These are phyloP conservation scores for Ditula angustiorana DNA, from an alignment of 2,888 invertebrate genomes.

Conservation along the genomic window DNA sequence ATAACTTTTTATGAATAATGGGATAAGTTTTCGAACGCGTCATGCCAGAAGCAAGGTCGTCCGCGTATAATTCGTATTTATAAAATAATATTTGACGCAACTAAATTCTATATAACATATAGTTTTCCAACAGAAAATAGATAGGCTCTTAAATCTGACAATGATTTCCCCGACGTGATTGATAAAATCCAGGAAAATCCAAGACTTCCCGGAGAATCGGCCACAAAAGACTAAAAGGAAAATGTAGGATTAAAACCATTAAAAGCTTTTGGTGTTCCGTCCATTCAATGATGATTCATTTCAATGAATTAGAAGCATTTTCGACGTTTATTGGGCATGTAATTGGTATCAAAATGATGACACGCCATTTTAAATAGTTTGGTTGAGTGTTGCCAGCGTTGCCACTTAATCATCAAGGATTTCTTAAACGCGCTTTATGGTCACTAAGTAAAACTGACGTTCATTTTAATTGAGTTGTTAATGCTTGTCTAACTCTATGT, in stretches of 20 bases:
- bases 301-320: conserved; percentile 22
- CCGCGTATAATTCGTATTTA: no score
- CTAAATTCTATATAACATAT: no score
- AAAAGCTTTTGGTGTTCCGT: neutral
- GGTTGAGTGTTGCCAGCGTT: conserved; percentile 2
- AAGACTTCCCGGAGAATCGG: neutral
- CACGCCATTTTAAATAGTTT: conserved; percentile 23
- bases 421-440: neutral
- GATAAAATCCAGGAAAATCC: neutral
- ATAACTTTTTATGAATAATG: no score
- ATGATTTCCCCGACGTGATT: conserved; percentile 3
- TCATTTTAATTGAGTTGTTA: neutral
- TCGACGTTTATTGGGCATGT: conserved; percentile 33
- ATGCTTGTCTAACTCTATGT: no score
- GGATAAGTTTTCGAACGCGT: no score
- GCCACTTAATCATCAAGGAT: neutral
- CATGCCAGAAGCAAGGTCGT: no score
- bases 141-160: conserved; percentile 13
- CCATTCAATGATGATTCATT: conserved; percentile 22
- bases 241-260: neutral
- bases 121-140: no score
- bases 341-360: conserved; percentile 35
- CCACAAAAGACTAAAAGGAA: neutral
- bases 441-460: neutral
- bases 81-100: no score